Percentiles rank a stretch among this genome's conserved stretches.
phyloP scores from a whole-genome alignment of 2,113 vertebrate species.

The Pelusios castaneus region DNA sequence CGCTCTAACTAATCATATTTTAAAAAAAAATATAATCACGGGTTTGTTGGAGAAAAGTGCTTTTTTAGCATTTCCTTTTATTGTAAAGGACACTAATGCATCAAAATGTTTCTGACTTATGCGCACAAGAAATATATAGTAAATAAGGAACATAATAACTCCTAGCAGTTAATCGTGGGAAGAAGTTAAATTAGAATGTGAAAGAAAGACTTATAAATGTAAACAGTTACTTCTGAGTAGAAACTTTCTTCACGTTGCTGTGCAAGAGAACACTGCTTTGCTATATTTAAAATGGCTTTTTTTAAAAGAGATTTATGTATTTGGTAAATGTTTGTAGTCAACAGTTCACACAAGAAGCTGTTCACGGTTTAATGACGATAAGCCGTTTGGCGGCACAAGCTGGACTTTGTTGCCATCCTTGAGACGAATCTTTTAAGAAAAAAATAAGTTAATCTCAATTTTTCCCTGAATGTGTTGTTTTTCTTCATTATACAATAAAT shows the following conservation, averaged over 20 bases:
- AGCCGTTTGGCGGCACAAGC: conserved; percentile 99
- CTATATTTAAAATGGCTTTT: conserved; percentile 96
- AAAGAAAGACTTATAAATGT: conserved; percentile 85
- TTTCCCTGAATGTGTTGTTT: conserved; percentile 97
- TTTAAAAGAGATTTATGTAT: conserved; percentile 95
- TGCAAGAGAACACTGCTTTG: conserved; percentile 97
- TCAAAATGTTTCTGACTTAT: conserved; percentile 68
- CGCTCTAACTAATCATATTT: conserved; percentile 68
- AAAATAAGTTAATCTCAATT: conserved; percentile 92
- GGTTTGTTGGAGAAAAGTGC: conserved; percentile 72
- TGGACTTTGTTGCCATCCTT: conserved; percentile 99
- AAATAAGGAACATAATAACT: conserved; percentile 85
- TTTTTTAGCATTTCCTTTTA: conserved; percentile 75
- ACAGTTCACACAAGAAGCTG: conserved; percentile 94
- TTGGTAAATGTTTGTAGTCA: conserved; percentile 99
- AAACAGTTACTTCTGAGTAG: conserved; percentile 87
- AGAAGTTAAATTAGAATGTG: conserved; percentile 89
- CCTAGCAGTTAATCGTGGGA: conserved; percentile 74
- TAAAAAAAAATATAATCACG: conserved; percentile 60
- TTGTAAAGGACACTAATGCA: conserved; percentile 70
- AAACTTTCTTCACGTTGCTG: conserved; percentile 95
- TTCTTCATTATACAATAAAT: conserved; percentile 98
- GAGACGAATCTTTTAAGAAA: conserved; percentile 93
- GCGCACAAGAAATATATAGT: conserved; percentile 88
- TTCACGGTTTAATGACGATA: conserved; percentile 89